phyloP scores from a whole-genome alignment of 2,797 vertebrate genomes.

The Nyctalus aviator region DNA sequence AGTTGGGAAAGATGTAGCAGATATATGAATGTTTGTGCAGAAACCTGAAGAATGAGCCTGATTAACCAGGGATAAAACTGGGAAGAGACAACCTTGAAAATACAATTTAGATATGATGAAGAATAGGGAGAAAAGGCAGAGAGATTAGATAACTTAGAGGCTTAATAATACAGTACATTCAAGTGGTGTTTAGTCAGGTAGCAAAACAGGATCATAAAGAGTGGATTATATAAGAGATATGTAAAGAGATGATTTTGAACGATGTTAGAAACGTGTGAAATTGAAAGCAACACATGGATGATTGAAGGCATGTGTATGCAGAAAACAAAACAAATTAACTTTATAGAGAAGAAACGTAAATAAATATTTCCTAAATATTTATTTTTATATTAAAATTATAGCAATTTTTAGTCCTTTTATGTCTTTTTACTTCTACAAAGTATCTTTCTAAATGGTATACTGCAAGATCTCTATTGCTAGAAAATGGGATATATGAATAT shows the following conservation, averaged over 20 bases:
- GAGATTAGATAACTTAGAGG: background rate
- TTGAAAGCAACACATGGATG: background rate
- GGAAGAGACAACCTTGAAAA: background rate
- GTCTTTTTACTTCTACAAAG: background rate
- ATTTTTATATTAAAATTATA: constrained; percentile 6
- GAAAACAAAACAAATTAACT: background rate
- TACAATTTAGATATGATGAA: background rate
- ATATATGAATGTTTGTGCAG: background rate
- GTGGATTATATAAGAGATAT: background rate
- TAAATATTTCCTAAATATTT: background rate
- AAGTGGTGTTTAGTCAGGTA: background rate
- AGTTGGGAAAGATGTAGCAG: background rate
- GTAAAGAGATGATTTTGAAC: background rate
- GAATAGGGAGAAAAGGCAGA: background rate
- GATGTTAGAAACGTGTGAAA: background rate
- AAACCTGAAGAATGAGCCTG: background rate
- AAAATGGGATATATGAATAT: background rate
- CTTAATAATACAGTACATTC: background rate
- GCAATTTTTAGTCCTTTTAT: background rate
- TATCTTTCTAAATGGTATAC: background rate
- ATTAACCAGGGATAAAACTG: background rate
- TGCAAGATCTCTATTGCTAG: background rate
- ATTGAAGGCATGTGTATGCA: background rate
- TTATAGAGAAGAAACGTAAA: background rate
- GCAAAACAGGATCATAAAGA: background rate